These are phyloP conservation scores for Perdita meconis DNA, from an alignment of 2,888 invertebrate species.

Conservation along the genomic window DNA sequence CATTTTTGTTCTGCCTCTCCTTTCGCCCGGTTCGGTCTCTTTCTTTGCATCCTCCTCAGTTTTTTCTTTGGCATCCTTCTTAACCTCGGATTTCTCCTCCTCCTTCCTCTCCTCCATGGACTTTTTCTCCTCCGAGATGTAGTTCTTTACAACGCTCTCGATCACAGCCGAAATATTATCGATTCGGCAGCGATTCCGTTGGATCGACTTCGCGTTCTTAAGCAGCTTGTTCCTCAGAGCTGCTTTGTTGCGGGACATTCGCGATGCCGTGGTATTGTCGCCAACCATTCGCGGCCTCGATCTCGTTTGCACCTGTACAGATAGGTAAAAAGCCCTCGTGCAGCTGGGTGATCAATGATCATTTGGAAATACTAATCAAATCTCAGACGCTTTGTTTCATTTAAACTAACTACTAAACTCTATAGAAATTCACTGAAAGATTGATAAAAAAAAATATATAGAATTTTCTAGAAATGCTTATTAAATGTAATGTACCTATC, in stretches of 20 bases:
- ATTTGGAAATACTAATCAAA: too few relatives aligned
- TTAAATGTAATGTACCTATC: too few relatives aligned
- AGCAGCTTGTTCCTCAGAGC: conserved; percentile 80
- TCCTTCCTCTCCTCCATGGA: neutral
- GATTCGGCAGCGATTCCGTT: conserved; percentile 77
- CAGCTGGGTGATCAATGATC: neutral
- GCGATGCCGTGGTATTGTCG: conserved; percentile 70
- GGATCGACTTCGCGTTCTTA: conserved; percentile 82
- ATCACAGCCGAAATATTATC: conserved; percentile 79
- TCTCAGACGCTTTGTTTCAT: neutral
- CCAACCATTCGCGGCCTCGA: conserved; percentile 73
- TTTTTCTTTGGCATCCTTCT: conserved; percentile 60
- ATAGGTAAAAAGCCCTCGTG: conserved; percentile 45
- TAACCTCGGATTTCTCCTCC: neutral
- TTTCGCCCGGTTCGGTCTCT: conserved; percentile 6
- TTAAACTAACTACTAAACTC: too few relatives aligned
- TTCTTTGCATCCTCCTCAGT: neutral
- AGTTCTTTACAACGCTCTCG: conserved; percentile 75
- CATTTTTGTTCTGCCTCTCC: conserved; percentile 54
- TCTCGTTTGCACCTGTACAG: conserved; percentile 77
- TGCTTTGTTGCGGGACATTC: conserved; percentile 77
- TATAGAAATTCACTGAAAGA: too few relatives aligned
- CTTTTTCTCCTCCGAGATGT: conserved; percentile 34
- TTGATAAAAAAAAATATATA: too few relatives aligned
- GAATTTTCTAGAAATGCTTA: too few relatives aligned